Percentiles rank a stretch among this genome's conserved stretches.
Evolutionary conservation across 2,113 vertebrate genomes (phyloP).

Genomic region (Macaca mulatta): DNA sequence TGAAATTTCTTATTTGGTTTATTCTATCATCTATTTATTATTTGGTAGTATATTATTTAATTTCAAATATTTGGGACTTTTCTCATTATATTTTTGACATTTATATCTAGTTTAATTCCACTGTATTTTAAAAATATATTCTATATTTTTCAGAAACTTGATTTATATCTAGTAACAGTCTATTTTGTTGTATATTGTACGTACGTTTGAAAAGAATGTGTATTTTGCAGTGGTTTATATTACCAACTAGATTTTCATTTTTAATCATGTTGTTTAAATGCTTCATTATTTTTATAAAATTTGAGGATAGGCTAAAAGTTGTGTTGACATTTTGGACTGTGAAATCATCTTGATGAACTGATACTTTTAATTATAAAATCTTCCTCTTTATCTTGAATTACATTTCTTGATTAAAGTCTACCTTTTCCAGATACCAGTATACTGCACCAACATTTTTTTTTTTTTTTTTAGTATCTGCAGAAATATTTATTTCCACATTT

Average conservation of each 20-base stretch:
- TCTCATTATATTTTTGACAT: background rate
- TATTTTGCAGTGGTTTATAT: background rate
- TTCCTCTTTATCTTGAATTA: background rate
- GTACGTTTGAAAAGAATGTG: background rate
- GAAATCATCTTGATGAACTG: background rate
- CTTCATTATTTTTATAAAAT: background rate
- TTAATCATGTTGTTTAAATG: background rate
- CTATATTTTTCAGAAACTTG: background rate
- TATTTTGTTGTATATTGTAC: background rate
- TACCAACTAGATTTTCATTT: background rate
- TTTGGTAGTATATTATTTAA: background rate
- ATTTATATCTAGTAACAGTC: background rate
- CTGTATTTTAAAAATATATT: background rate
- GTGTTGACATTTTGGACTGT: background rate
- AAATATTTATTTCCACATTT: background rate
- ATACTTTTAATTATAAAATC: slow-evolving; percentile 3
- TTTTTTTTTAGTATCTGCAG: background rate
- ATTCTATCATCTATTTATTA: background rate
- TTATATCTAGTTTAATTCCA: background rate
- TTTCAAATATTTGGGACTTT: background rate
- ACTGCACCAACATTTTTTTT: background rate
- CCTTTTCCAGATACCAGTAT: background rate
- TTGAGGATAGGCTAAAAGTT: background rate
- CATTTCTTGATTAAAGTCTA: background rate
- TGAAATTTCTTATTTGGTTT: background rate